Evolutionary conservation across 1,140 invertebrate genomes (phyloP).

Genomic region (Telenomus remus): DNA sequence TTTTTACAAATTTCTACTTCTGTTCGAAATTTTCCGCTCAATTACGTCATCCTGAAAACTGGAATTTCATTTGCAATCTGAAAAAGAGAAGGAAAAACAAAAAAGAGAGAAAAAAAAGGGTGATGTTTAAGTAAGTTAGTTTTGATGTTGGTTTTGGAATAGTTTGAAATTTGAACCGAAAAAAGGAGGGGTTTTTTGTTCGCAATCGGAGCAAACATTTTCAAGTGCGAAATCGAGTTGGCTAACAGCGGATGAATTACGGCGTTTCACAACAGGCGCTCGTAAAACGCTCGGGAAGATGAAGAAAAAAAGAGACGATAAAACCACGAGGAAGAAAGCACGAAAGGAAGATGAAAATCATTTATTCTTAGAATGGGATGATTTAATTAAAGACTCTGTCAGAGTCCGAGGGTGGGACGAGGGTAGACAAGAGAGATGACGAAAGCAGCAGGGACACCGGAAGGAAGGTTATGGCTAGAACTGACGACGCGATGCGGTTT

Average conservation of each 20-base stretch:
- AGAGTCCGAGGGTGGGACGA: slow-evolving; percentile 40
- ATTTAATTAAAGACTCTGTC: slow-evolving; percentile 70
- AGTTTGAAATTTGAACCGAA: no score
- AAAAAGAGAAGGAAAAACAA: no score
- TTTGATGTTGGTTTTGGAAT: no score
- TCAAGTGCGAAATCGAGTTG: slow-evolving; percentile 46
- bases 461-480: slow-evolving; percentile 72
- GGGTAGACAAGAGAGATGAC: slow-evolving; percentile 56
- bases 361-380: slow-evolving; percentile 60
- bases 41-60: no score
- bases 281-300: slow-evolving; percentile 36
- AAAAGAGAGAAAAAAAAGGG: no score
- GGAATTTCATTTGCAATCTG: no score
- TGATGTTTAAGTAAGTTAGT: no score
- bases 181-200: slow-evolving; percentile 12
- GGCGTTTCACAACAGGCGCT: slow-evolving; percentile 52
- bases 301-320: slow-evolving; percentile 18
- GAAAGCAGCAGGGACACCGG: slow-evolving; percentile 62
- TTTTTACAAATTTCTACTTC: not conserved
- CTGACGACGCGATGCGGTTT: slow-evolving; percentile 72
- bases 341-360: slow-evolving; percentile 49
- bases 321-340: slow-evolving; percentile 45
- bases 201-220: slow-evolving; percentile 11
- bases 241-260: slow-evolving; percentile 45
- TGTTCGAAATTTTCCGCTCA: no score